These are phyloP conservation scores for Agelastica alni DNA, from an alignment of 2,888 invertebrate species.

Conservation along the genomic window DNA sequence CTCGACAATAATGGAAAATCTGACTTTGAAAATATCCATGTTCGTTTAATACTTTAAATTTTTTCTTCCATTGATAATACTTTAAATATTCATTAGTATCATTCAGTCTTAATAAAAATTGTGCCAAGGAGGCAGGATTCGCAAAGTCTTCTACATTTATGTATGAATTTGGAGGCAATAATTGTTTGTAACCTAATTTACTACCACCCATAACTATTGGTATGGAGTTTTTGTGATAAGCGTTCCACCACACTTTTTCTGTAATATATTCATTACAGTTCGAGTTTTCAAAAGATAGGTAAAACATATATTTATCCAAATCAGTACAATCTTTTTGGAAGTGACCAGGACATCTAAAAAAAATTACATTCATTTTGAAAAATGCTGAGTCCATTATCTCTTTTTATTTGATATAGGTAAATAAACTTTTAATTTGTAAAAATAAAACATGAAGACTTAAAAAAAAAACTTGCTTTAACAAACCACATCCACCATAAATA, in stretches of 20 bases:
- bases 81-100: constrained; percentile 53
- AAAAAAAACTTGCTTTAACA: constrained; percentile 42
- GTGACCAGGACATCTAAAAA: constrained; percentile 67
- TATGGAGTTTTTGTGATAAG: constrained; percentile 64
- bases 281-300: constrained; percentile 72
- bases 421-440: no score
- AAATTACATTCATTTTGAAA: no score
- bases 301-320: constrained; percentile 67
- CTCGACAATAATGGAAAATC: constrained; percentile 66
- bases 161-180: constrained; percentile 68
- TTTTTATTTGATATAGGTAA: no score
- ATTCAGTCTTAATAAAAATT: constrained; percentile 60
- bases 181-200: constrained; percentile 53
- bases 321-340: constrained; percentile 63
- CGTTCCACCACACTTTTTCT: constrained; percentile 72
- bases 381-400: no score
- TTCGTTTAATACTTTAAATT: constrained; percentile 65
- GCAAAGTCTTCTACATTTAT: constrained; percentile 64
- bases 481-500: constrained; percentile 63
- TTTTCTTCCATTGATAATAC: constrained; percentile 65
- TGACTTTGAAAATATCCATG: constrained; percentile 69
- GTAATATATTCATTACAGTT: constrained; percentile 72
- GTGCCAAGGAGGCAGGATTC: constrained; percentile 59
- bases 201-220: constrained; percentile 69
- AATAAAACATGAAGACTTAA: constrained; percentile 5